Conservation (phyloP, 23 tunicate species). For the Pegea sp. region DNA sequence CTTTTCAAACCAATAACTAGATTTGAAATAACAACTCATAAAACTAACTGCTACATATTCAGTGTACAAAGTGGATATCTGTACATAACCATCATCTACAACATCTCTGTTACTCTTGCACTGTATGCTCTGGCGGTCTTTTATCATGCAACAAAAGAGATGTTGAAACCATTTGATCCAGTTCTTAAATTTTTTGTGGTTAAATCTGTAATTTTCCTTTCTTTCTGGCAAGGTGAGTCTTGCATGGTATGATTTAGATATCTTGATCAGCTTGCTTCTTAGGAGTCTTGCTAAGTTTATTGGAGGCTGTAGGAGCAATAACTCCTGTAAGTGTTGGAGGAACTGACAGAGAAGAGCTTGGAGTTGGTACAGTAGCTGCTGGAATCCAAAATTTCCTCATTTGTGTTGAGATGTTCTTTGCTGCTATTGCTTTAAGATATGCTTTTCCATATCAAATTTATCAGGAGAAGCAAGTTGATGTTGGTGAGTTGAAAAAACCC, state of each 20-base stretch:
- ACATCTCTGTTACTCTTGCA: slow-evolving; percentile 86
- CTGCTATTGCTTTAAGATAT: slow-evolving; percentile 70
- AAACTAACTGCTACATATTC: background rate
- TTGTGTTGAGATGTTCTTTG: slow-evolving; percentile 91
- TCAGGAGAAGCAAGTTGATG: slow-evolving; percentile 57
- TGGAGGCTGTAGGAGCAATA: slow-evolving; percentile 70
- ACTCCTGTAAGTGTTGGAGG: slow-evolving; percentile 68
- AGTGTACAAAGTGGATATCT: slow-evolving; percentile 76
- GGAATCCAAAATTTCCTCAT: slow-evolving; percentile 97
- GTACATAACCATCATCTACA: slow-evolving; percentile 92
- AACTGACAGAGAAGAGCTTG: slow-evolving; percentile 12
- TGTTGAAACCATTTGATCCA: slow-evolving; percentile 80
- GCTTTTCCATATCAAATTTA: slow-evolving; percentile 88
- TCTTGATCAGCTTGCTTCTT: too few relatives aligned
- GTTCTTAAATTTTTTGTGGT: slow-evolving; percentile 85
- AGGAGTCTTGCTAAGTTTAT: slow-evolving; percentile 66
- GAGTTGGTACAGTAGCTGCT: slow-evolving; percentile 69
- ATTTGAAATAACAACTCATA: background rate
- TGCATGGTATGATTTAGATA: too few relatives aligned
- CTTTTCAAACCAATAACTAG: too few relatives aligned
- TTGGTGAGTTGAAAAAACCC: slow-evolving; percentile 19
- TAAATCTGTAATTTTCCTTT: slow-evolving; percentile 94
- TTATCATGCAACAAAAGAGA: slow-evolving; percentile 74
- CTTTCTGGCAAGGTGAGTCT: slow-evolving; percentile 99
- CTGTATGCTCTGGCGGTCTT: slow-evolving; percentile 75